phyloP scores from a whole-genome alignment of 1,140 invertebrate species.

The Pseudomyrmex concolor region DNA sequence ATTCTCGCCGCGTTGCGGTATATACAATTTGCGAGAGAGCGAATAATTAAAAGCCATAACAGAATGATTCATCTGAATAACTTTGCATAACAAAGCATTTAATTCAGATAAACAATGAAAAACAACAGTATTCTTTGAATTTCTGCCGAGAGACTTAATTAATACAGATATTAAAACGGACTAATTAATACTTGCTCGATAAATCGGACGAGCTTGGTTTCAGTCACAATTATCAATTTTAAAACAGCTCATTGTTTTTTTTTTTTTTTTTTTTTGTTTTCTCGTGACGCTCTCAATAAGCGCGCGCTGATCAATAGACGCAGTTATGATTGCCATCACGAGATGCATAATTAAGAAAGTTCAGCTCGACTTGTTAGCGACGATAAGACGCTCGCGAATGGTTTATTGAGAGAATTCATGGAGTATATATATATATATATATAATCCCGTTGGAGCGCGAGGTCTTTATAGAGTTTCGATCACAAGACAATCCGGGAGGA shows the following conservation, averaged over 20 bases:
- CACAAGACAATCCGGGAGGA: conserved; percentile 60
- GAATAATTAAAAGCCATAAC: conserved; percentile 26
- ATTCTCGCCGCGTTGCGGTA: neutral
- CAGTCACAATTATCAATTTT: conserved; percentile 24
- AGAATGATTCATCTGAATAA: neutral
- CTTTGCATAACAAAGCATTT: neutral
- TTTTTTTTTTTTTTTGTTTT: no score
- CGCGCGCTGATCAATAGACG: neutral
- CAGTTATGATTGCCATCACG: conserved; percentile 30
- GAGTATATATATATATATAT: no score
- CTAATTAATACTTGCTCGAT: no score
- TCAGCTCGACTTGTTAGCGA: conserved; percentile 42
- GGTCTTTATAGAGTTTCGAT: conserved; percentile 58
- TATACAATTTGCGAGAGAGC: neutral
- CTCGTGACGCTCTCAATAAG: neutral
- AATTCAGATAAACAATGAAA: no score
- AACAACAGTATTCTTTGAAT: no score
- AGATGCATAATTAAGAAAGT: conserved; percentile 43
- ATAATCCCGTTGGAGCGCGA: conserved; percentile 11
- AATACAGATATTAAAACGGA: no score
- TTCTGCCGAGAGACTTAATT: no score
- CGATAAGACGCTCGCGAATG: conserved; percentile 21
- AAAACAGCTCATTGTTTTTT: neutral
- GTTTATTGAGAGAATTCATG: conserved; percentile 35
- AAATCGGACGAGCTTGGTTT: no score